Conservation (phyloP, 2,113 vertebrate genomes). For the Corythaeola cristata region DNA sequence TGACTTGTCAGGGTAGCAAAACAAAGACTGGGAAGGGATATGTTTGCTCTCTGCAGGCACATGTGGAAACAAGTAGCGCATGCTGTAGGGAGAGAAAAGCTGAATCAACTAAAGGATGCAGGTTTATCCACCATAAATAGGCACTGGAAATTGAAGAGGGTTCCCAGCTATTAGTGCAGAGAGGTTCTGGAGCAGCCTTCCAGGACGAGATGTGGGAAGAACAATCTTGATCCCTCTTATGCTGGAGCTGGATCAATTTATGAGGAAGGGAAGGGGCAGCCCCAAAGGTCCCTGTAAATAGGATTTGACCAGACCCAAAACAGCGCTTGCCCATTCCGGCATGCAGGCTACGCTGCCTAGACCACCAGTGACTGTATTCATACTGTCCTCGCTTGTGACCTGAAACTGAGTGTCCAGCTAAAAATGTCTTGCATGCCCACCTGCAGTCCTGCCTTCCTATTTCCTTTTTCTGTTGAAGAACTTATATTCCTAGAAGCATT, state of each 20-base stretch:
- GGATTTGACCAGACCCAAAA: background rate
- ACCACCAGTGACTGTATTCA: background rate
- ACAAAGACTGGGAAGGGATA: background rate
- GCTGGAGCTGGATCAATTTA: background rate
- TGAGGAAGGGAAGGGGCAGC: accelerated
- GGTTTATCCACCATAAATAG: background rate
- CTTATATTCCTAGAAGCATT: background rate
- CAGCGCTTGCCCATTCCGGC: background rate
- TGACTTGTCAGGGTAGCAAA: background rate
- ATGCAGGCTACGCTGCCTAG: background rate
- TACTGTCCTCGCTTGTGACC: background rate
- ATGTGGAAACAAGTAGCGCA: background rate
- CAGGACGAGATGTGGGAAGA: background rate
- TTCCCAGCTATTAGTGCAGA: background rate
- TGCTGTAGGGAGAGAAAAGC: background rate
- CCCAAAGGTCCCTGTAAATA: background rate
- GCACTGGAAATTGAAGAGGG: background rate
- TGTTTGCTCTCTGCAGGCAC: background rate
- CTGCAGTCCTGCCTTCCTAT: background rate
- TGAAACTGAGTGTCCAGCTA: background rate
- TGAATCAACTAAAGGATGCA: background rate
- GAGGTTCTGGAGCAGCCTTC: background rate
- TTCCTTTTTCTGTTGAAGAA: background rate
- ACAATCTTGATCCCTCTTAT: background rate
- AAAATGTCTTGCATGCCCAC: background rate